phyloP scores from a whole-genome alignment of 2,888 invertebrate species.

The Chymomyza fuscimana region DNA sequence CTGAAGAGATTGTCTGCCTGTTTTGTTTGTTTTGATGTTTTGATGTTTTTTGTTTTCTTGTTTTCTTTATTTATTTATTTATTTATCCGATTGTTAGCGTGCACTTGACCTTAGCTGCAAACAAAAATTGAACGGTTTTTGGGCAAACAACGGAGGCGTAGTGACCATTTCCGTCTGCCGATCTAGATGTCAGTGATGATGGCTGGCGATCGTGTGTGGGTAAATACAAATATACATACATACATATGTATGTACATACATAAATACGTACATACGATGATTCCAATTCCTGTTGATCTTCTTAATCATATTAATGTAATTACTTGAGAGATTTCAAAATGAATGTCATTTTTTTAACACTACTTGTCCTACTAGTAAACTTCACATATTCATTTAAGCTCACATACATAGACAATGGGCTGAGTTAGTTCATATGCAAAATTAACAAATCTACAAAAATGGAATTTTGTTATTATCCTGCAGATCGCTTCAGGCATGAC shows the following conservation, averaged over 20 bases:
- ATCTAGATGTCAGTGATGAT: slow-evolving; percentile 38
- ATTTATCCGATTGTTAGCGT: slow-evolving; percentile 19
- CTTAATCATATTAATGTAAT: not conserved
- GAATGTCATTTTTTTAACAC: no score
- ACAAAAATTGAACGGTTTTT: slow-evolving; percentile 58
- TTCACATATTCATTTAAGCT: no score
- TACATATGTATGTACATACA: no score
- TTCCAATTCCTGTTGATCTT: not conserved
- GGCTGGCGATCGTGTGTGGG: slow-evolving; percentile 40
- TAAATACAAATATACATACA: slow-evolving; percentile 47
- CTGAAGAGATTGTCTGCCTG: not conserved
- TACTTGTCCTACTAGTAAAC: no score
- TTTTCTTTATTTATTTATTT: not conserved
- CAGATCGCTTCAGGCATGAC: no score
- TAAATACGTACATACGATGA: no score
- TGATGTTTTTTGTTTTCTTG: not conserved
- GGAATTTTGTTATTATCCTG: no score
- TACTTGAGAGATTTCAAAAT: no score
- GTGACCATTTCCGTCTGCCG: slow-evolving; percentile 65
- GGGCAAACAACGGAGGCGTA: slow-evolving; percentile 33
- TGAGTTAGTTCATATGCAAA: no score
- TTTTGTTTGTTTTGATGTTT: slow-evolving; percentile 33
- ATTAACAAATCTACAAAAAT: no score
- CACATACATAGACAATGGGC: no score
- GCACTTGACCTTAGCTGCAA: slow-evolving; percentile 61